These are phyloP conservation scores for Struthio camelus DNA, from an alignment of 2,113 vertebrate species.

Conservation along the genomic window DNA sequence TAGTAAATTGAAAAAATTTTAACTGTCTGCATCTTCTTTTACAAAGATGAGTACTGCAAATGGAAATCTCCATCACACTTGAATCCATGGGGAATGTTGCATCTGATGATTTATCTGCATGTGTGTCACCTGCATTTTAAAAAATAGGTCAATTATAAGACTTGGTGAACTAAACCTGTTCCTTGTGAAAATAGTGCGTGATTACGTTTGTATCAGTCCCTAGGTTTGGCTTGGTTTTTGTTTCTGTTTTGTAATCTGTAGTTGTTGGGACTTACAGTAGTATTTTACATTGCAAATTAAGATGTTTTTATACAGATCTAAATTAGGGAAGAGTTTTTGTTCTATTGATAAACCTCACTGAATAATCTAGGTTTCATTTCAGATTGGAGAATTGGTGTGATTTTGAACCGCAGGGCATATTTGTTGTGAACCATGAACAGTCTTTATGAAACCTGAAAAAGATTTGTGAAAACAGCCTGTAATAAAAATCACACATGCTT, in stretches of 20 bases:
- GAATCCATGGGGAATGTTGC: not conserved
- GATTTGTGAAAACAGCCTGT: slow-evolving; percentile 82
- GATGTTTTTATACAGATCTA: not conserved
- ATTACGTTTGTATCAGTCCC: not conserved
- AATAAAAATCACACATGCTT: slow-evolving; percentile 82
- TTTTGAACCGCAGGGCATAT: slow-evolving; percentile 59
- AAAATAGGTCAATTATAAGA: not conserved
- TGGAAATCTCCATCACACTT: not conserved
- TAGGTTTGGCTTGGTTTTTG: not conserved
- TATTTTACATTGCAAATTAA: not conserved
- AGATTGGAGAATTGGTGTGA: slow-evolving; percentile 41
- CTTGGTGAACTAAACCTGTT: not conserved
- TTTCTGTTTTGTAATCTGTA: not conserved
- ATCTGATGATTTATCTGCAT: not conserved
- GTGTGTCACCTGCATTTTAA: not conserved
- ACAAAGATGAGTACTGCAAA: not conserved
- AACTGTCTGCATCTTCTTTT: not conserved
- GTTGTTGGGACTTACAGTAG: not conserved
- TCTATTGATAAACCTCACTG: not conserved
- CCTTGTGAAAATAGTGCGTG: not conserved
- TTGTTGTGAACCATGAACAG: slow-evolving; percentile 71
- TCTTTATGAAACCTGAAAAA: slow-evolving; percentile 76
- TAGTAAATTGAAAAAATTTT: not conserved
- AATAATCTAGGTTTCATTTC: slow-evolving; percentile 29
- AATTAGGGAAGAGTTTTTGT: not conserved